phyloP scores from a whole-genome alignment of 2,888 invertebrate genomes.

The Hyalella azteca region DNA sequence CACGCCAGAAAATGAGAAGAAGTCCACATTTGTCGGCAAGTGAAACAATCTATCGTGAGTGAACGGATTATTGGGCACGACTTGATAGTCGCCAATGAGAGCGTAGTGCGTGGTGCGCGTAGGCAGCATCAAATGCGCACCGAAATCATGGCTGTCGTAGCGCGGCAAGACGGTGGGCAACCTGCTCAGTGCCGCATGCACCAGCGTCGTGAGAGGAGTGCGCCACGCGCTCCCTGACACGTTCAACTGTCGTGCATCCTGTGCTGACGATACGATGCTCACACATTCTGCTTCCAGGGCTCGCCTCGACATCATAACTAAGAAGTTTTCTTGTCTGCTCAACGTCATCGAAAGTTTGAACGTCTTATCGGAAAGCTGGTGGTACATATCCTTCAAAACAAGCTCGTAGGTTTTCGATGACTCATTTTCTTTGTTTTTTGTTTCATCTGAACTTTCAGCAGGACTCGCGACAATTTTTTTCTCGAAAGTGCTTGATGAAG shows the following conservation, averaged over 20 bases:
- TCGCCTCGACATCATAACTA: background rate
- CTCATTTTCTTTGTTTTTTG: too few species aligned
- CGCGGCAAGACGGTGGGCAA: background rate
- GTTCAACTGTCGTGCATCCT: background rate
- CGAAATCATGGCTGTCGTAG: background rate
- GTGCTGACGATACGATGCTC: background rate
- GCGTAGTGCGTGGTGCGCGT: background rate
- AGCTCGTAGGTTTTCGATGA: background rate
- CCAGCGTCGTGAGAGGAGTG: background rate
- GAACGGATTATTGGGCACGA: background rate
- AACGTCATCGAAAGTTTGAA: background rate
- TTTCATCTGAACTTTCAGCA: too few species aligned
- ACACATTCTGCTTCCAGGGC: background rate
- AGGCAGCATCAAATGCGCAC: background rate
- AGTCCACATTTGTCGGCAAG: background rate
- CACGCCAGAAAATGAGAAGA: background rate
- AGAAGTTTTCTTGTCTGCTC: background rate
- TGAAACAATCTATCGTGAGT: background rate
- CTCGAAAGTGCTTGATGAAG: too few species aligned
- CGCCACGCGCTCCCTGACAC: background rate
- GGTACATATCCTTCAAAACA: background rate
- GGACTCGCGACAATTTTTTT: too few species aligned
- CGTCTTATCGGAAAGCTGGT: background rate
- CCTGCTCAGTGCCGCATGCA: background rate
- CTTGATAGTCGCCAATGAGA: background rate